Conservation (phyloP, 2,113 vertebrate genomes). For the Regulus satrapa region DNA sequence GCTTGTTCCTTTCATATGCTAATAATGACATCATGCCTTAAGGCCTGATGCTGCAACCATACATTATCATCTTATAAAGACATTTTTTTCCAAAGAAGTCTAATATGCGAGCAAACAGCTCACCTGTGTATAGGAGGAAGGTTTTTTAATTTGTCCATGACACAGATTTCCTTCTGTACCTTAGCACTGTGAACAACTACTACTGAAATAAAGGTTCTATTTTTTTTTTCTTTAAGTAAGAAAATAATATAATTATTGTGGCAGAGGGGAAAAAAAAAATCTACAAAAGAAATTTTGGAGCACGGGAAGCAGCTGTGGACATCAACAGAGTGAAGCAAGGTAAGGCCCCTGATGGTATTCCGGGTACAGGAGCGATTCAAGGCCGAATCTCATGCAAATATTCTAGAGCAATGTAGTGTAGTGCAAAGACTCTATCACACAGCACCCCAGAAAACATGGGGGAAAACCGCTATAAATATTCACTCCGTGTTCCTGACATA, state of each 20-base stretch:
- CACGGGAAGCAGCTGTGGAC: background rate
- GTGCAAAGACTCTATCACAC: background rate
- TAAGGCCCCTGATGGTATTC: background rate
- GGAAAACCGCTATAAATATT: slow-evolving; percentile 16
- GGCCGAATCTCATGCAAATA: background rate
- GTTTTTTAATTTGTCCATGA: background rate
- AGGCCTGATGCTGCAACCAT: background rate
- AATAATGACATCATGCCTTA: background rate
- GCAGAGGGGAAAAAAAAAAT: background rate
- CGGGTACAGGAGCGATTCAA: rapidly evolving
- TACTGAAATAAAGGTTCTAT: background rate
- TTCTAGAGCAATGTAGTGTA: background rate
- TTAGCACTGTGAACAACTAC: background rate
- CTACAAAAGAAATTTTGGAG: background rate
- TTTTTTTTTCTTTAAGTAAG: background rate
- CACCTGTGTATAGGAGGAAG: background rate
- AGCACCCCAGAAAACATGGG: background rate
- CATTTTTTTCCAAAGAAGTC: background rate
- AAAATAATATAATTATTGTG: background rate
- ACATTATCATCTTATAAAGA: background rate
- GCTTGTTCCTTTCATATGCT: background rate
- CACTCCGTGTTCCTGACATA: slow-evolving; percentile 4
- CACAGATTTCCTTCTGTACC: background rate
- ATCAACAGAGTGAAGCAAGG: background rate
- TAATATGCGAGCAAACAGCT: background rate